These are phyloP conservation scores for Capromys pilorides DNA, from an alignment of 2,797 vertebrate species.

Conservation along the genomic window DNA sequence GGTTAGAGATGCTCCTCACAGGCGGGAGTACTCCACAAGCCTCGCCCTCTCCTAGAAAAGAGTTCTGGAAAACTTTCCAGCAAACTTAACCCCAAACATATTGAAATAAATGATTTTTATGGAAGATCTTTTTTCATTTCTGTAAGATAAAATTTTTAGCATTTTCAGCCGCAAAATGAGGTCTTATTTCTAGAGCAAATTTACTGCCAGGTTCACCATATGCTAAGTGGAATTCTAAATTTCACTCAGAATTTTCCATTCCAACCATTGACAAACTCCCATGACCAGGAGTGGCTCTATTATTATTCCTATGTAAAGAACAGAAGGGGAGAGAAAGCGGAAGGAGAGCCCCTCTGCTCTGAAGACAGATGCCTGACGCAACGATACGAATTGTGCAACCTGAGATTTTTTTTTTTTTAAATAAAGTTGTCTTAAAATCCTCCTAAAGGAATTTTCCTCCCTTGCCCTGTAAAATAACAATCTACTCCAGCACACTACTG, in stretches of 20 bases:
- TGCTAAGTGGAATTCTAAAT: slow-evolving; percentile 53
- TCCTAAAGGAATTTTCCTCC: slow-evolving; percentile 44
- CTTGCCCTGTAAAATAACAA: slow-evolving; percentile 37
- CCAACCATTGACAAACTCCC: slow-evolving; percentile 65
- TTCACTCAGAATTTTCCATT: slow-evolving; percentile 73
- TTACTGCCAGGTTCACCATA: slow-evolving; percentile 67
- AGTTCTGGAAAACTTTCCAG: slow-evolving; percentile 56
- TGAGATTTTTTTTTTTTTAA: slow-evolving; percentile 16
- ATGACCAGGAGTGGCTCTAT: slow-evolving; percentile 43
- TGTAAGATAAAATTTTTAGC: slow-evolving; percentile 64
- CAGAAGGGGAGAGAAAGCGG: not conserved
- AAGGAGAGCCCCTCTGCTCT: not conserved
- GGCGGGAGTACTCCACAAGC: not conserved
- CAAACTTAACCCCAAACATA: slow-evolving; percentile 49
- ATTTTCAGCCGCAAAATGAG: slow-evolving; percentile 68
- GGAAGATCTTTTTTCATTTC: not conserved
- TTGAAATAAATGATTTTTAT: slow-evolving; percentile 49
- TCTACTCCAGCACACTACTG: slow-evolving; percentile 15
- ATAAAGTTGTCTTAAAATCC: slow-evolving; percentile 64
- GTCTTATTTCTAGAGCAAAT: slow-evolving; percentile 65
- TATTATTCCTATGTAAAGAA: not conserved
- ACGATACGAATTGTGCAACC: not conserved
- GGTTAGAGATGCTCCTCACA: not conserved
- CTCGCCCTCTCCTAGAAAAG: not conserved
- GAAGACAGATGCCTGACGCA: not conserved